Evolutionary conservation across 2,888 invertebrate genomes (phyloP), one percentile per base, ranked within the genome.

Genomic region (Galerucella calmariensis): DNA sequence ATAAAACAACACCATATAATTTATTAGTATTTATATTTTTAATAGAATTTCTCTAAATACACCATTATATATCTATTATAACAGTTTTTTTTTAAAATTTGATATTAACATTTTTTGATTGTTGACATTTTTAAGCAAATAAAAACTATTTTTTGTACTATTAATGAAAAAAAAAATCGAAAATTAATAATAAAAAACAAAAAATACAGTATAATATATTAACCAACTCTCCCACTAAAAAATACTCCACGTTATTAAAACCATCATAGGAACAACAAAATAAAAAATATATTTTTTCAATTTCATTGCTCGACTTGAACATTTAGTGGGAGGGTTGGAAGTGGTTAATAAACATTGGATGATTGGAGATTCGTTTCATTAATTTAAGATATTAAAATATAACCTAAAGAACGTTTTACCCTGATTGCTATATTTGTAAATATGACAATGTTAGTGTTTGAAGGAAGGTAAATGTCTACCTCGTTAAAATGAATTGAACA

Each of bases 101-200:
- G 65, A 72, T 77, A 75, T 71, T 62, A 75, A 72, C 75, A 69
- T 48, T 48, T 75, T 80, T 80, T 80, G 79, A 78, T 80, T 78
- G 78, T 78, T 77, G 72, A 78, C 74, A 78, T 76, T 74, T 75
- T 77, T 74, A 79, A 73, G 76, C 20, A 72, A 70, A 76, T 80
- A 77, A 80, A 44, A 78, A 78, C 63, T 77, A 72, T 78, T 72
- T 41, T 81, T 82, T 81, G 81, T 82, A 82, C 82, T 81, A 81
- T 80, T 77, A 77, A 77, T 76, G 76, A 78, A 78, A 77, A 67
- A 68, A 67, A 77, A 78, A 35, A 41, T 8, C 9, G 20, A 63
- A 20, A 20, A 65, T 16, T 11, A 9, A 46, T 44, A 14, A 48
- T 48, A 14, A 12, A 48, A 48, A 48, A 48, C 14, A 48, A 48